These are phyloP conservation scores for Hyphantria cunea DNA, from an alignment of 1,140 invertebrate genomes.

Conservation along the genomic window DNA sequence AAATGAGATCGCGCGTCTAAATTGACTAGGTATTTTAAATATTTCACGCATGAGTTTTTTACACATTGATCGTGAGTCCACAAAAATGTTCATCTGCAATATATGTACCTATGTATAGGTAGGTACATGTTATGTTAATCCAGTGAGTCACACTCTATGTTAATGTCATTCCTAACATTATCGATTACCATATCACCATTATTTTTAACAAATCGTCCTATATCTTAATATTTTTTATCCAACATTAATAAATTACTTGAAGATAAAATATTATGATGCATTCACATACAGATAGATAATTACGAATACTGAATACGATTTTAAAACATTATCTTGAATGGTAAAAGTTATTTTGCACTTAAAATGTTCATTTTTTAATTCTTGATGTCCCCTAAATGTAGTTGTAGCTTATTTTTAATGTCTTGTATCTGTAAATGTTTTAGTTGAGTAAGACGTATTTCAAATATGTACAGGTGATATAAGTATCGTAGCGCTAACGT, in stretches of 20 bases:
- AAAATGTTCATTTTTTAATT: no score
- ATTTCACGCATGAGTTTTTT: slow-evolving; percentile 44
- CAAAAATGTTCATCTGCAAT: slow-evolving; percentile 11
- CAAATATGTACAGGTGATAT: neutral
- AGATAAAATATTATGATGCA: slow-evolving; percentile 1
- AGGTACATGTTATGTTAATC: slow-evolving; percentile 19
- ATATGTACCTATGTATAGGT: neutral
- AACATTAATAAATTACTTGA: no score
- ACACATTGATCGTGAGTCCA: slow-evolving; percentile 23
- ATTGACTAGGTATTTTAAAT: slow-evolving; percentile 48
- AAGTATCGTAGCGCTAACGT: slow-evolving; percentile 59
- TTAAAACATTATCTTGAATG: no score
- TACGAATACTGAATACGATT: neutral
- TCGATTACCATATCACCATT: slow-evolving; percentile 8
- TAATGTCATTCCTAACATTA: slow-evolving; percentile 6
- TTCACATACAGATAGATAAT: neutral
- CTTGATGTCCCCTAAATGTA: no score
- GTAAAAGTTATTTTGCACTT: no score
- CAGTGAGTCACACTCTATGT: slow-evolving; percentile 15
- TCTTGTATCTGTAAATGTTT: no score
- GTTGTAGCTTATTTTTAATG: no score
- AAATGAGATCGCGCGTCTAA: slow-evolving; percentile 44
- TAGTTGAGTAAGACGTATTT: neutral
- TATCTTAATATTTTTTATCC: neutral
- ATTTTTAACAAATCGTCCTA: neutral